Evolutionary conservation across 2,888 invertebrate genomes (phyloP).

Genomic region (Metalampra italica): DNA sequence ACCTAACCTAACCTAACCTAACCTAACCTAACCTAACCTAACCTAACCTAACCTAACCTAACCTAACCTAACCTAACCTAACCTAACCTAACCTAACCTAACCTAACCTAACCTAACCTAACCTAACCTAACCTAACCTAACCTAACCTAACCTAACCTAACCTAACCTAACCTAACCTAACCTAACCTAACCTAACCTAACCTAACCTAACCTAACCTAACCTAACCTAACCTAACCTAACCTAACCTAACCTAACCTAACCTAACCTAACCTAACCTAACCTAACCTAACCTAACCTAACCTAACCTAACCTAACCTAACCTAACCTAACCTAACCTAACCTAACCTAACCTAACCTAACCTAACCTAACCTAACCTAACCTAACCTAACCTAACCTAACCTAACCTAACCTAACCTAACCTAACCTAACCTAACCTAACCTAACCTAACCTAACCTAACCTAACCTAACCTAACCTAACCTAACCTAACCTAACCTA

Average conservation of each 20-base stretch:
- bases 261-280: conserved; percentile 9
- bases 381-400: conserved; percentile 5
- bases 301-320: conserved; percentile 13
- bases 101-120: conserved; percentile 9
- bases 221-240: conserved; percentile 10
- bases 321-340: conserved; percentile 21
- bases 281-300: conserved; percentile 11
- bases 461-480: conserved; percentile 11
- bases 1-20: conserved; percentile 9
- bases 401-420: conserved; percentile 9
- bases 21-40: conserved; percentile 9
- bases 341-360: conserved; percentile 18
- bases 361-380: conserved; percentile 13
- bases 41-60: conserved; percentile 9
- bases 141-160: conserved; percentile 15
- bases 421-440: conserved; percentile 9
- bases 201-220: conserved; percentile 10
- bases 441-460: conserved; percentile 7
- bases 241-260: conserved; percentile 10
- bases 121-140: conserved; percentile 10
- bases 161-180: conserved; percentile 16
- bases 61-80: conserved; percentile 9
- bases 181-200: conserved; percentile 14
- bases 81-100: conserved; percentile 9
- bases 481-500: conserved; percentile 13